A percentile compares a stretch with the other conserved stretches of the same genome.
phyloP scores from a whole-genome alignment of 64 coral and sea anemone species.

The Catalaphyllia jardinei region DNA sequence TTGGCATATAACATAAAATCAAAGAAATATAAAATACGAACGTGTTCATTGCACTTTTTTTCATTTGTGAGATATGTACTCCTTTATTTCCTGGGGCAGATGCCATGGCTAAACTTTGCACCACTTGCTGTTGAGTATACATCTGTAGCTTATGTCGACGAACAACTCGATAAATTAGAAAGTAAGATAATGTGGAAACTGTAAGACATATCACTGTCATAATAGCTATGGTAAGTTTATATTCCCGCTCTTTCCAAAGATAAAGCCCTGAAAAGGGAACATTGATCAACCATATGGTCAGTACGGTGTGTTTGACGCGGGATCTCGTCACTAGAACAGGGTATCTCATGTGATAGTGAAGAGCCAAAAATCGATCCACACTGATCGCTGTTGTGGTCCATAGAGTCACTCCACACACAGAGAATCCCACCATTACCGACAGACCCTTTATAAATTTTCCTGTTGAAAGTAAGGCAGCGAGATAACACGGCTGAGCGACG shows the following conservation, averaged over 20 bases:
- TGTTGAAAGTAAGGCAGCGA: background rate
- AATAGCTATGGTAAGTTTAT: constrained; percentile 15
- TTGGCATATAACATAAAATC: background rate
- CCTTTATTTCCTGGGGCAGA: background rate
- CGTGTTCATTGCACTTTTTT: constrained; percentile 2
- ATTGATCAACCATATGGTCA: constrained; percentile 41
- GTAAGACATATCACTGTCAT: constrained; percentile 1
- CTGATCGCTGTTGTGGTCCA: constrained; percentile 26
- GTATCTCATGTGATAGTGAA: constrained; percentile 58
- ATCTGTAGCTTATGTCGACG: constrained; percentile 48
- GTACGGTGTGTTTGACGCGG: constrained; percentile 2
- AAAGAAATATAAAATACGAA: constrained; percentile 10
- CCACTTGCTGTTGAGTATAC: constrained; percentile 8
- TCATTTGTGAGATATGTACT: background rate
- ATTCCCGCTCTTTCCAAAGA: constrained; percentile 23
- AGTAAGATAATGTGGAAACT: constrained; percentile 29
- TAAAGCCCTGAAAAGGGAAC: constrained; percentile 17
- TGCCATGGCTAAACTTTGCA: background rate
- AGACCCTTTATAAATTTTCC: background rate
- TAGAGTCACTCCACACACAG: constrained; percentile 37
- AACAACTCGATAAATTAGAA: constrained; percentile 55
- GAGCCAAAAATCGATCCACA: constrained; percentile 47
- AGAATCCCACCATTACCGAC: background rate
- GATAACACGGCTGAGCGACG: background rate
- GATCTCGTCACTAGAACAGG: constrained; percentile 6